These are phyloP conservation scores for Nesoenas mayeri DNA, from an alignment of 2,113 vertebrate species.

Conservation along the genomic window DNA sequence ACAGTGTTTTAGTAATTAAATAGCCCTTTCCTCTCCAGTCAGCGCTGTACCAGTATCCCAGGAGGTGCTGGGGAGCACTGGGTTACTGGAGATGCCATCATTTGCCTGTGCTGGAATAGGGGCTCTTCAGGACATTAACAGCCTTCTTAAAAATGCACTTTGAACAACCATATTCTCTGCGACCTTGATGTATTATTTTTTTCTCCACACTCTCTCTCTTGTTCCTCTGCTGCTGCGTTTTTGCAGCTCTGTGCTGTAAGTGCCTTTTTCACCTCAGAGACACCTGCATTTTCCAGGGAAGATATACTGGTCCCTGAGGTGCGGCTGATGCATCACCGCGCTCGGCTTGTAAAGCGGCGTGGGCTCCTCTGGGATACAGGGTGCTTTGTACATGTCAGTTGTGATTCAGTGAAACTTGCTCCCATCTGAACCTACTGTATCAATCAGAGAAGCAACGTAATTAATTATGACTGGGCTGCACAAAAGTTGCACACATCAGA, in stretches of 20 bases:
- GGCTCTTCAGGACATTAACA: background rate
- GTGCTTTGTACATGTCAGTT: conserved; percentile 35
- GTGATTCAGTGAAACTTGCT: conserved; percentile 8
- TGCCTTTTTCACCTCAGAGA: background rate
- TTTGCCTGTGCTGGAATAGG: rapidly evolving
- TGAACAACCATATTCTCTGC: background rate
- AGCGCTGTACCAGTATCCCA: background rate
- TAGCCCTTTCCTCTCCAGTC: background rate
- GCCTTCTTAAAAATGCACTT: background rate
- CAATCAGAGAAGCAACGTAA: background rate
- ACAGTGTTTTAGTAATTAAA: background rate
- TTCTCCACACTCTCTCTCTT: background rate
- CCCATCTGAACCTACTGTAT: background rate
- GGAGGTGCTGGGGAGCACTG: background rate
- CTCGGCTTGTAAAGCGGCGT: background rate
- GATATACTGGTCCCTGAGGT: background rate
- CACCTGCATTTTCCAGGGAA: background rate
- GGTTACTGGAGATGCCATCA: background rate
- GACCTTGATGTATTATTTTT: background rate
- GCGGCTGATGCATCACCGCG: background rate
- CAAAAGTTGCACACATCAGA: background rate
- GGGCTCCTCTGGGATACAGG: background rate
- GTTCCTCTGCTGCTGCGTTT: background rate
- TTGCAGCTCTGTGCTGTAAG: background rate
- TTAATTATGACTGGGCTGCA: conserved; percentile 45